Evolutionary conservation across 2,797 vertebrate genomes (phyloP), one percentile per base, ranked within the genome.

Genomic region (Sebastes jordani): DNA sequence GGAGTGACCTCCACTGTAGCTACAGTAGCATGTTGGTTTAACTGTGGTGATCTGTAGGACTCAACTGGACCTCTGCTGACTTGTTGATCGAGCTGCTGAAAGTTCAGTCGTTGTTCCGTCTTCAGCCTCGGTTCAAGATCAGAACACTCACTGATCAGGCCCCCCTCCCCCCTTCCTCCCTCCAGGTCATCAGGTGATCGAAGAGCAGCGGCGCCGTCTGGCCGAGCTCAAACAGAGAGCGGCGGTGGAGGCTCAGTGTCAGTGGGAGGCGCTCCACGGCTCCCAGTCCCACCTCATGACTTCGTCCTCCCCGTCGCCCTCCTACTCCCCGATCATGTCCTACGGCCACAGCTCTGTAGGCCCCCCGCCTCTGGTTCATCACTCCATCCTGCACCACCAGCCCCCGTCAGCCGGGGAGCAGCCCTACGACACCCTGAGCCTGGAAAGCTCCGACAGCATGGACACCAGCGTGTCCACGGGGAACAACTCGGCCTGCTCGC

Each of bases 401-500:
- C 91, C 93, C 0, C 95, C 92, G 0, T 91, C 96, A 4, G 92
- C 92, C 0, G 95, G 95, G 0, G 83, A 95, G 0, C 96, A 95
- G 76, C 96, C 98, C 0, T 99, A 99, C 0, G 98, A 99, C 95
- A 99, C 98, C 0, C 95, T 99, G 76, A 99, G 98, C 87, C 94
- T 99, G 90, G 98, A 99, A 94, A 99, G 98, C 94, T 99, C 98
- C 0, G 98, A 99, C 95, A 99, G 98, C 93, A 90, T 99, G 96
- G 98, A 99, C 86, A 99, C 98, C 91, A 99, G 97, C 87, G 91
- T 99, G 76, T 99, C 98, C 84, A 97, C 97, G 0, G 96, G 97
- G 49, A 97, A 96, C 93, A 97, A 97, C 93, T 99, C 98, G 0
- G 97, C 97, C 66, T 99, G 97, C 92, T 99, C 98, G 0, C 98